Evolutionary conservation across 2,888 invertebrate species (phyloP).

Genomic region (Diabrotica balteata): DNA sequence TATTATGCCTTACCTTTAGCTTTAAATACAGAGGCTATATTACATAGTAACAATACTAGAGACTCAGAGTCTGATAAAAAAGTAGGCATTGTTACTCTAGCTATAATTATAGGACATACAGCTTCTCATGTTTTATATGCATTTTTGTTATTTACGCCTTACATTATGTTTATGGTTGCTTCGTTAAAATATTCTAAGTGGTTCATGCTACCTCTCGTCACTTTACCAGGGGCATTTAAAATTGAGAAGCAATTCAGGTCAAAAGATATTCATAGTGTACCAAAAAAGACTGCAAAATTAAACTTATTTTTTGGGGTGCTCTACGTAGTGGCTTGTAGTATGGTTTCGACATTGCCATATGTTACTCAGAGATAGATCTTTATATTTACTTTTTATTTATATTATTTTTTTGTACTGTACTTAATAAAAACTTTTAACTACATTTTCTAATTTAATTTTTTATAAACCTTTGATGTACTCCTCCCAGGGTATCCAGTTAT

Average conservation of each 20-base stretch:
- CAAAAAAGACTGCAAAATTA: constrained; percentile 86
- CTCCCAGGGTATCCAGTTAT: no score
- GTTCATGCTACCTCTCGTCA: constrained; percentile 88
- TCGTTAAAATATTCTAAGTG: constrained; percentile 85
- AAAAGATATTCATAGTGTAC: constrained; percentile 80
- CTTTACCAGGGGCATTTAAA: constrained; percentile 86
- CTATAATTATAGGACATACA: constrained; percentile 91
- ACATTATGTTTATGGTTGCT: constrained; percentile 86
- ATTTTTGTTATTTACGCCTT: constrained; percentile 88
- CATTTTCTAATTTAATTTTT: not conserved
- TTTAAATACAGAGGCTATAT: constrained; percentile 91
- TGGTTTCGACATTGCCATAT: constrained; percentile 71
- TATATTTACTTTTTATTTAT: not conserved
- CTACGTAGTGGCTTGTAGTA: constrained; percentile 84
- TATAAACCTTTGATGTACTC: no score
- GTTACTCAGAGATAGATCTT: constrained; percentile 58
- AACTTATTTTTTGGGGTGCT: constrained; percentile 91
- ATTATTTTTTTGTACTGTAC: constrained; percentile 7
- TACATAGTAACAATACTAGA: constrained; percentile 94
- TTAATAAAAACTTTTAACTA: constrained; percentile 1
- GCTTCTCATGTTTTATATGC: constrained; percentile 92
- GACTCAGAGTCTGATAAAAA: constrained; percentile 87
- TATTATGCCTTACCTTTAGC: constrained; percentile 94
- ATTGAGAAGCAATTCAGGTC: constrained; percentile 88
- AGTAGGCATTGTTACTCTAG: constrained; percentile 92